phyloP scores from a whole-genome alignment of 1,140 invertebrate species.

The Dufourea novaeangliae region DNA sequence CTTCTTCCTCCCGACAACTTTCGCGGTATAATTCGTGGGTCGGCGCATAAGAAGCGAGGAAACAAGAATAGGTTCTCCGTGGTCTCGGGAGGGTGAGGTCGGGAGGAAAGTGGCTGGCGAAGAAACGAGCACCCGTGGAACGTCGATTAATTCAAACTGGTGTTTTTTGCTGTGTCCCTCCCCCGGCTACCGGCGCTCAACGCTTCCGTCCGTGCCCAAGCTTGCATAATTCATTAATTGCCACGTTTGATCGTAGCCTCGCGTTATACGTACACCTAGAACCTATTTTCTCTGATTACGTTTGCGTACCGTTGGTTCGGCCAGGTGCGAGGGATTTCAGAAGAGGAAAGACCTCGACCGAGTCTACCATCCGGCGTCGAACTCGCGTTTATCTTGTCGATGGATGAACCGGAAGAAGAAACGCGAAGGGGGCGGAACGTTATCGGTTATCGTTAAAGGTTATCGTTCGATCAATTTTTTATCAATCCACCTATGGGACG shows the following conservation, averaged over 20 bases:
- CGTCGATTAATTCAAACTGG: constrained; percentile 57
- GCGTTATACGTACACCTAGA: background rate
- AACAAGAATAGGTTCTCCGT: constrained; percentile 43
- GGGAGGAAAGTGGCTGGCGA: constrained; percentile 1
- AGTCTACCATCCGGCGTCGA: background rate
- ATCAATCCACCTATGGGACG: background rate
- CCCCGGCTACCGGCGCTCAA: constrained; percentile 29
- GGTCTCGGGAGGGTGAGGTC: too few relatives aligned
- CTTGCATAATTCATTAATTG: constrained; percentile 56
- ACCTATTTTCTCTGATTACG: background rate
- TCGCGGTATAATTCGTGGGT: constrained; percentile 47
- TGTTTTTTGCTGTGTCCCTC: background rate
- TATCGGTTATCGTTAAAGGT: constrained; percentile 14
- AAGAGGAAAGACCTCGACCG: too few relatives aligned
- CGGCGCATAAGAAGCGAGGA: constrained; percentile 44
- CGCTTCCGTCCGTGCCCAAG: background rate
- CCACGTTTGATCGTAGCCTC: background rate
- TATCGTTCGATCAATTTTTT: constrained; percentile 29
- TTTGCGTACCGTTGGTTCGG: background rate
- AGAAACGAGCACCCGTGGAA: constrained; percentile 1
- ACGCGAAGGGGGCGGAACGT: background rate
- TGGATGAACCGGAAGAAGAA: background rate
- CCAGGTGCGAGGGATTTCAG: too few relatives aligned
- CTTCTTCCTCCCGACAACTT: background rate
- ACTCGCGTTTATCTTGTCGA: constrained; percentile 12